Evolutionary conservation across 2,113 vertebrate species (phyloP).

Genomic region (Coreoperca whiteheadi): DNA sequence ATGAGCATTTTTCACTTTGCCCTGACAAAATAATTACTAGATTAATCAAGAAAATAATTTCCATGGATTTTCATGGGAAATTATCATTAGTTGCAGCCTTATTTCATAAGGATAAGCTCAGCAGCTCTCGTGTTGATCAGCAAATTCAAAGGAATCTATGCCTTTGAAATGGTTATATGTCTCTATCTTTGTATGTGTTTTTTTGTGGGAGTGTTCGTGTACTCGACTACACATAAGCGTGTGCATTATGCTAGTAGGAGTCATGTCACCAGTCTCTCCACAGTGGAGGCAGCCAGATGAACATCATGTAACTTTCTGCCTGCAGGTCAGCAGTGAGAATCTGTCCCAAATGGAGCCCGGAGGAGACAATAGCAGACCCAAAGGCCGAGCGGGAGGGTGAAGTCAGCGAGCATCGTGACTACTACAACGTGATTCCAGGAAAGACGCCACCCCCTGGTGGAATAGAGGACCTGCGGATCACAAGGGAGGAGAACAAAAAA

Average conservation of each 20-base stretch:
- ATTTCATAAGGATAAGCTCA: no score
- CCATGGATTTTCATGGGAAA: not conserved
- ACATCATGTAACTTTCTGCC: not conserved
- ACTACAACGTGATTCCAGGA: conserved; percentile 91
- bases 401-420: conserved; percentile 79
- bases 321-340: conserved; percentile 57
- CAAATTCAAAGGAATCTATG: not conserved
- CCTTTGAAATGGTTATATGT: not conserved
- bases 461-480: conserved; percentile 79
- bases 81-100: not conserved
- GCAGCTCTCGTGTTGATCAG: not conserved
- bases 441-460: conserved; percentile 86
- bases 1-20: not conserved
- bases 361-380: conserved; percentile 58
- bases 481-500: conserved; percentile 73
- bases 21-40: not conserved
- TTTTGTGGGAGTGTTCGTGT: not conserved
- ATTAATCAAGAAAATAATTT: not conserved
- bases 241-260: not conserved
- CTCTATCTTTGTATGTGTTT: not conserved
- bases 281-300: not conserved
- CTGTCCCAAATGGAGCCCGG: conserved; percentile 58
- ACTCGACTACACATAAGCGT: not conserved
- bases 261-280: not conserved
- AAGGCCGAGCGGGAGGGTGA: conserved; percentile 19